Evolutionary conservation across 2,797 vertebrate genomes (phyloP).

Genomic region (Salmo trutta): DNA sequence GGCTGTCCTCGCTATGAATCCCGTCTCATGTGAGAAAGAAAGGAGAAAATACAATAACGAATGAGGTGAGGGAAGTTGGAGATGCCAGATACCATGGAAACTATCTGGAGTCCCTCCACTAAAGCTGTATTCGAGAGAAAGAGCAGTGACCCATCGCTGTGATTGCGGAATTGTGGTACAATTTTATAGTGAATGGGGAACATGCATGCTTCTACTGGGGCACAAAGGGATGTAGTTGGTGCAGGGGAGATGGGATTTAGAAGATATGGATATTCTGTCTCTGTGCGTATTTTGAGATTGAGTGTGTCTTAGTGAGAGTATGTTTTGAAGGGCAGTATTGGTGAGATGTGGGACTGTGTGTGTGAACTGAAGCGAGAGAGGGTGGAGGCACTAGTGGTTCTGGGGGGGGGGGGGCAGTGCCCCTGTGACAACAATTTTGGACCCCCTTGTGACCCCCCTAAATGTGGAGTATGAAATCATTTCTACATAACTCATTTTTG

Average conservation of each 20-base stretch:
- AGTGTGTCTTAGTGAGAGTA: neutral
- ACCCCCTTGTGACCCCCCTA: no score
- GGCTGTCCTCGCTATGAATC: slow-evolving; percentile 19
- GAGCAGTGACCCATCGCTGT: slow-evolving; percentile 44
- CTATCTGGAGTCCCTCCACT: slow-evolving; percentile 48
- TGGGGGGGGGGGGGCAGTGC: no score
- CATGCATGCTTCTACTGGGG: slow-evolving; percentile 19
- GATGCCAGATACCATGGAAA: slow-evolving; percentile 56
- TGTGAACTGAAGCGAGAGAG: no score
- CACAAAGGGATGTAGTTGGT: slow-evolving; percentile 11
- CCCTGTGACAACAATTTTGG: no score
- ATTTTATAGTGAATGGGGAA: slow-evolving; percentile 29
- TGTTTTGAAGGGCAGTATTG: neutral
- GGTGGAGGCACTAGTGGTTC: no score
- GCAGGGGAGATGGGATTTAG: neutral
- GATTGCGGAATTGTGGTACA: slow-evolving; percentile 20
- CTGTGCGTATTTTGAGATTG: neutral
- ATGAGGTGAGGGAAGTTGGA: slow-evolving; percentile 39
- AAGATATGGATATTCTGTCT: neutral
- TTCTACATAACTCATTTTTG: no score
- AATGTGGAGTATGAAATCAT: no score
- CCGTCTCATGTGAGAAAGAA: slow-evolving; percentile 26
- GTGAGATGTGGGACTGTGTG: neutral
- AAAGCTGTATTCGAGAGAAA: slow-evolving; percentile 14
- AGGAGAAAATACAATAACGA: slow-evolving; percentile 27